Evolutionary conservation across 2,888 invertebrate genomes (phyloP).

Genomic region (Andrena praecox): DNA sequence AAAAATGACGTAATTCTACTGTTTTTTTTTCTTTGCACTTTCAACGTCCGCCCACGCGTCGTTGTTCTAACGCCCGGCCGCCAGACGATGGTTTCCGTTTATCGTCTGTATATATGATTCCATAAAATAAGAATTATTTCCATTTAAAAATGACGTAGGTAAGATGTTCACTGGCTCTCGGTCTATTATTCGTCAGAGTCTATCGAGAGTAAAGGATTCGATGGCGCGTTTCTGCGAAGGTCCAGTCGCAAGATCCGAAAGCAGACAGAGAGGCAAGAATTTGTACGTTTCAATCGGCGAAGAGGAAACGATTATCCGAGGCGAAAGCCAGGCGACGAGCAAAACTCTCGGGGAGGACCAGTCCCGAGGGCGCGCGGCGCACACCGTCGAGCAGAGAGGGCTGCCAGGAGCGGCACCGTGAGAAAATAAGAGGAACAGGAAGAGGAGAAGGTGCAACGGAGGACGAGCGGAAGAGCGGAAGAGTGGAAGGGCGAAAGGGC

Average conservation of each 20-base stretch:
- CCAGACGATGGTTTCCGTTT: too few species aligned
- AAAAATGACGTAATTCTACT: too few species aligned
- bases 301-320: slow-evolving; percentile 58
- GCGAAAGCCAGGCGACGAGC: slow-evolving; percentile 39
- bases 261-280: not conserved
- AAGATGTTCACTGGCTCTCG: too few species aligned
- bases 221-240: not conserved
- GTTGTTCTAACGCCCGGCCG: too few species aligned
- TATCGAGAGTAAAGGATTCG: not conserved
- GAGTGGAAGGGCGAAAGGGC: slow-evolving; percentile 14
- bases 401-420: slow-evolving; percentile 6
- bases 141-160: too few species aligned
- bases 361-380: slow-evolving; percentile 53
- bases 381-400: slow-evolving; percentile 8
- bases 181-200: not conserved
- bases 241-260: not conserved
- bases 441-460: not conserved
- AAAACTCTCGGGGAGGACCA: slow-evolving; percentile 34
- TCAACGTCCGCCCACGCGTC: too few species aligned
- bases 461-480: not conserved
- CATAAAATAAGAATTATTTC: too few species aligned
- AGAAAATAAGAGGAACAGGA: slow-evolving; percentile 6
- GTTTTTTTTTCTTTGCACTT: too few species aligned
- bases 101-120: too few species aligned
- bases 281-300: slow-evolving; percentile 33